A percentile compares a stretch with the other conserved stretches of the same genome.
Conservation (phyloP, 23 tunicate species). For the Ciona savignyi region DNA sequence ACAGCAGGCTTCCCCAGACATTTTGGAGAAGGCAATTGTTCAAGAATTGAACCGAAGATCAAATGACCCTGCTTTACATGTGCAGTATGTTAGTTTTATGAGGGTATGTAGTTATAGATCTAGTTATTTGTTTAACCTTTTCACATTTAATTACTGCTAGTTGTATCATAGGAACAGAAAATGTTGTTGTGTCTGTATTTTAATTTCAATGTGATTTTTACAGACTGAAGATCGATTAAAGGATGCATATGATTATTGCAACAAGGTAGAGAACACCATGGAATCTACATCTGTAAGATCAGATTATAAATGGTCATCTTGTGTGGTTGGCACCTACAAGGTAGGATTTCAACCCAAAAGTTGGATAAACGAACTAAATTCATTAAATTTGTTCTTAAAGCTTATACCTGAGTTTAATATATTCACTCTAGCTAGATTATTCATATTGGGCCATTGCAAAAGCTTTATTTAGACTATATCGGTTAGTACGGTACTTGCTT, state of each 20-base stretch:
- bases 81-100: constrained; percentile 66
- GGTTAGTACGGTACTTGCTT: no score
- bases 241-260: constrained; percentile 48
- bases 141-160: no score
- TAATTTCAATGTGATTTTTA: background rate
- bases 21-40: constrained; percentile 46
- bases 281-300: constrained; percentile 6
- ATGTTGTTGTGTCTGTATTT: background rate
- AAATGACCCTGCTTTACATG: constrained; percentile 46
- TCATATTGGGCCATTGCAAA: no score
- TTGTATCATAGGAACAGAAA: no score
- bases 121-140: no score
- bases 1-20: constrained; percentile 44
- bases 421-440: no score
- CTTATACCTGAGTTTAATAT: no score
- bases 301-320: constrained; percentile 49
- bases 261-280: constrained; percentile 21
- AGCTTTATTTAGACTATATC: no score
- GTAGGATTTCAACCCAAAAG: constrained; percentile 24
- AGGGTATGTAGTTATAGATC: constrained; percentile 33
- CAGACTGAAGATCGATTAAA: constrained; percentile 37
- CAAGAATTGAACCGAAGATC: constrained; percentile 58
- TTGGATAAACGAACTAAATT: no score
- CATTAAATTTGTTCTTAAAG: no score
- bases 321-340: constrained; percentile 29